phyloP scores from a whole-genome alignment of 1,140 invertebrate genomes.

The Drosophila rufa region DNA sequence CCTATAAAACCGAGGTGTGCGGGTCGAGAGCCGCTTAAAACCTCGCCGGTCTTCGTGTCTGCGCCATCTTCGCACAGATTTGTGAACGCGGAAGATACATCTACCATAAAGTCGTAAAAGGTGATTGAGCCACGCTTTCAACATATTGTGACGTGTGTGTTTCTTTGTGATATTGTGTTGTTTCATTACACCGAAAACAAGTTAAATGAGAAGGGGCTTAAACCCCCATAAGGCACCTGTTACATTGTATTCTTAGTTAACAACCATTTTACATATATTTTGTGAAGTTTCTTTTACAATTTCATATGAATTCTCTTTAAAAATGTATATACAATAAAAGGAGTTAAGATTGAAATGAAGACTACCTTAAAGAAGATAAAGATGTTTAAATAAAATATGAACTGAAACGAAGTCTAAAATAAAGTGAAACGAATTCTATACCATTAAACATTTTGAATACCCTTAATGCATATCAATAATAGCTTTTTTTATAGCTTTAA shows the following conservation, averaged over 20 bases:
- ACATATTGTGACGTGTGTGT: constrained; percentile 24
- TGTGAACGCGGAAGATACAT: constrained; percentile 37
- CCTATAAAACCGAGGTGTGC: constrained; percentile 63
- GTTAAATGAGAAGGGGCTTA: neutral
- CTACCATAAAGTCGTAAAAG: constrained; percentile 41
- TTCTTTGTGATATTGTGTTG: constrained; percentile 12
- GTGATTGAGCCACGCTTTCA: constrained; percentile 51
- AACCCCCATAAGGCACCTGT: neutral
- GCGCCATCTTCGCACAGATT: constrained; percentile 40
- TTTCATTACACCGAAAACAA: constrained; percentile 13
- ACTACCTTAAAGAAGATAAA: no score
- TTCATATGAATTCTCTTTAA: no score
- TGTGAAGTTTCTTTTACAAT: neutral
- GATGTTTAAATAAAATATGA: no score
- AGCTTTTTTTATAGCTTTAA: no score
- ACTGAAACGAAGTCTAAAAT: no score
- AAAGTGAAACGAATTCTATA: no score
- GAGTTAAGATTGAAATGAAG: no score
- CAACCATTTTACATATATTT: no score
- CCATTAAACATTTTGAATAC: no score
- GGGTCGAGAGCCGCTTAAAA: constrained; percentile 55
- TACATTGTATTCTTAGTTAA: neutral
- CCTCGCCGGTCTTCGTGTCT: constrained; percentile 41
- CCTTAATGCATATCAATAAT: no score
- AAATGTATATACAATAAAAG: no score